Evolutionary conservation across 2,888 invertebrate species (phyloP), one percentile per base, ranked within the genome.

Genomic region (Agriopis leucophaearia): DNA sequence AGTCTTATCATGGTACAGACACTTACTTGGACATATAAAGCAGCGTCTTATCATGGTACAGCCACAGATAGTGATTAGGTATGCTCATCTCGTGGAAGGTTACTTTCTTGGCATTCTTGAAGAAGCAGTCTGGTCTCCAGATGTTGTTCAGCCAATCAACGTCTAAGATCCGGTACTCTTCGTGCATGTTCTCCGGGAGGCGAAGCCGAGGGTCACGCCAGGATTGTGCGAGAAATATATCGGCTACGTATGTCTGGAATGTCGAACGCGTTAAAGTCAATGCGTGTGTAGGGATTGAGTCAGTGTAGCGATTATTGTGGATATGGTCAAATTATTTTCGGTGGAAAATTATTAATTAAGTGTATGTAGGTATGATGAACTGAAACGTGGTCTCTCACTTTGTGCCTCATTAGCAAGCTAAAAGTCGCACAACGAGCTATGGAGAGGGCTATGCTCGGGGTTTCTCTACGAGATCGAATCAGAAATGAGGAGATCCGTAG

Each of bases 31-130:
- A 97, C 98, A 98, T 98, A 87, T 98, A 98, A 38, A 98, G 95
- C 71, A 98, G 92, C 0, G 97, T 98, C 89, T 98, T 98, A 86
- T 98, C 98, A 81, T 98, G 97, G 81, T 98, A 98, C 69, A 98
- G 88, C 97, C 98, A 98, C 12, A 98, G 93, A 85, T 98, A 98
- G 88, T 98, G 98, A 85, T 98, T 98, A 0, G 98, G 98, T 86
- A 98, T 98, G 85, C 97, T 98, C 97, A 98, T 98, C 91, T 98
- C 98, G 79, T 98, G 98, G 83, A 98, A 98, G 15, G 98, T 98
- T n/a, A 95, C 98, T 84, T 97, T 97, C 90, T 98, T 98, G 16
- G 98, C 98, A 86, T 98, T 98, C 91, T 98, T 98, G 89, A 98
- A 98, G 92, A 98, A 98, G 87, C 98, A 97, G 90, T 98, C 98